phyloP scores from a whole-genome alignment of 2,797 vertebrate genomes.

The Peromyscus nudipes region DNA sequence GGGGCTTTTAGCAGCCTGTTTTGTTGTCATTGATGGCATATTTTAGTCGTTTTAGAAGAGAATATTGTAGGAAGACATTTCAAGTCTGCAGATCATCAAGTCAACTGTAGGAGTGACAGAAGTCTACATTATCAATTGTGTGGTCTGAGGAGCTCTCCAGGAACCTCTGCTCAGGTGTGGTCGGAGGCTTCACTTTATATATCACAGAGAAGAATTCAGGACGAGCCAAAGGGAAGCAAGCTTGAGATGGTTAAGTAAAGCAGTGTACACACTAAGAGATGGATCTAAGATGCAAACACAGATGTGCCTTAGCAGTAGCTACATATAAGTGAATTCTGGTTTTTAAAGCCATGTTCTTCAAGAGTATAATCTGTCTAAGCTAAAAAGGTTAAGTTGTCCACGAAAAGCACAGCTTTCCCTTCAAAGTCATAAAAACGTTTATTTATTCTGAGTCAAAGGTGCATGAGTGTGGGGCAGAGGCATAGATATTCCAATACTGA shows the following conservation, averaged over 20 bases:
- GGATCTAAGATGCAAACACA: background rate
- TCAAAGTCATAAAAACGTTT: background rate
- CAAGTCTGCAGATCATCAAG: background rate
- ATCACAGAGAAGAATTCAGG: background rate
- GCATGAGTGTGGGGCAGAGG: background rate
- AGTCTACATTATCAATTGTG: background rate
- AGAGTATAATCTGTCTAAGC: background rate
- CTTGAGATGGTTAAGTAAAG: background rate
- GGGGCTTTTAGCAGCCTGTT: background rate
- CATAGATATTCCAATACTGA: background rate
- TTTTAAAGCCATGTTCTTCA: background rate
- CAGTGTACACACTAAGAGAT: background rate
- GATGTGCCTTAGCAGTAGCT: background rate
- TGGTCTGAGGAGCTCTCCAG: background rate
- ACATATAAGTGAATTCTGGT: background rate
- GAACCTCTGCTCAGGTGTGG: background rate
- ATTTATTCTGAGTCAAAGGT: background rate
- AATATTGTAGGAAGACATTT: background rate
- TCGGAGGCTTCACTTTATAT: background rate
- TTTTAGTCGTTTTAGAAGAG: background rate
- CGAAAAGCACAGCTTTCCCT: background rate
- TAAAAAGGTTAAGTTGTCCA: background rate
- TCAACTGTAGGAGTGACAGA: background rate
- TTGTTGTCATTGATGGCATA: background rate
- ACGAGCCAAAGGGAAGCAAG: background rate